Base-by-base conservation (phyloP, 2,797 vertebrate genomes). In the Glyptemys insculpta region DNA sequence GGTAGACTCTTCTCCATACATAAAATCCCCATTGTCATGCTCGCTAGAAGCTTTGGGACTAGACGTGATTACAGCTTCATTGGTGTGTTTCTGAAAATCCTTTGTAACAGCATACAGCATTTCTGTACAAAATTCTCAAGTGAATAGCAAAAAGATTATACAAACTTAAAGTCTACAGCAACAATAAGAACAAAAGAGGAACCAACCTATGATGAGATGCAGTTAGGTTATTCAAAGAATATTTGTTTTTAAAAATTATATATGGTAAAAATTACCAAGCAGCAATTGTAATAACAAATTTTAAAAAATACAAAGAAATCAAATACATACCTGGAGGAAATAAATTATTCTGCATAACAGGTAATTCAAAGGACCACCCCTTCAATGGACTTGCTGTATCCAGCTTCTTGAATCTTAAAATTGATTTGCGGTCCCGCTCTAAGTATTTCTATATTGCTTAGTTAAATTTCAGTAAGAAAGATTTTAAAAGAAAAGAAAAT, bases 111-210 rank as follows among this genome's bases (percentile, higher is more conserved):
- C 1, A 52, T 23, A 84, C 83, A 5, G 37, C 0, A 79, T 59
- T 80, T 91, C 18, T 16, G 0, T 37, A 81, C 5, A 80, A 93
- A 92, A 87, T 21, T 19, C 14, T 78, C 52, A 15, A 90, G 8
- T 81, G 8, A 96, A 89, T 21, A 84, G 34, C 79, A 95, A 89
- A 19, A 19, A 86, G 12, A 72, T 34, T 8, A 15, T 95, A 29
- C 6, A 82, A 52, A 65, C 74, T 94, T 87, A 74, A 53, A 88
- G 47, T 27, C 53, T 12, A 91, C 89, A 95, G 80, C 86, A 97
- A 83, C 81, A 83, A 95, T 53, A 95, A 97, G 92, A 96, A 88
- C 44, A 93, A 95, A 68, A 92, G 21, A 83, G 29, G 80, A 86
- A 25, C 8, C 41, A 91, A 91, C 11, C 19, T 79, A 92, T 57